Conservation (phyloP, 2,113 vertebrate species). For the Apodemus sylvaticus region DNA sequence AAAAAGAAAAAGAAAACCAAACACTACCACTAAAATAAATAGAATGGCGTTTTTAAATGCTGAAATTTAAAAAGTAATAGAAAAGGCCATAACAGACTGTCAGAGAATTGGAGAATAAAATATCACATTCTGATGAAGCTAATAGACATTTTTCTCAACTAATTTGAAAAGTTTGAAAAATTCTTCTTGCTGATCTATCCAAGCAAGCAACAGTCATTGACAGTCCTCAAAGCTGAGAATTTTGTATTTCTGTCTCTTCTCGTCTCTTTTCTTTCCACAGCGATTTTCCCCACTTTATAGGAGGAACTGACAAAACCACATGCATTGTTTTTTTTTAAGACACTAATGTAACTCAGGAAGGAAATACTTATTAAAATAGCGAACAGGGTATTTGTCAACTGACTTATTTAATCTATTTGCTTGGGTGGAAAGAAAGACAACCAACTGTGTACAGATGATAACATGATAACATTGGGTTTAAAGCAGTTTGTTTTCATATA, state of each 20-base stretch:
- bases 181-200: neutral
- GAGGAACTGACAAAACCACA: neutral
- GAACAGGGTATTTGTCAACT: neutral
- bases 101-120: constrained; percentile 11
- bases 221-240: neutral
- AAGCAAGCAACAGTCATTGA: neutral
- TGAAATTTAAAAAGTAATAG: neutral
- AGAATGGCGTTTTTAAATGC: neutral
- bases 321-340: neutral
- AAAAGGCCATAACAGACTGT: neutral
- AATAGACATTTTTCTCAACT: neutral
- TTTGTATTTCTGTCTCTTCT: neutral
- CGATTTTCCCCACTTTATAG: neutral
- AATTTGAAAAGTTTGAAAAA: neutral
- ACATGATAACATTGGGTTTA: neutral
- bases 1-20: too few relatives aligned
- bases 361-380: neutral
- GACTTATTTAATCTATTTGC: neutral
- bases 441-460: neutral
- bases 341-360: neutral
- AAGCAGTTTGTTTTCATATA: neutral
- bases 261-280: neutral
- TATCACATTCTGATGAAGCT: neutral
- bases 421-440: neutral
- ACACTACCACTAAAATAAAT: neutral